Evolutionary conservation across 1,140 invertebrate species (phyloP).

Genomic region (Tetraneura akinire): DNA sequence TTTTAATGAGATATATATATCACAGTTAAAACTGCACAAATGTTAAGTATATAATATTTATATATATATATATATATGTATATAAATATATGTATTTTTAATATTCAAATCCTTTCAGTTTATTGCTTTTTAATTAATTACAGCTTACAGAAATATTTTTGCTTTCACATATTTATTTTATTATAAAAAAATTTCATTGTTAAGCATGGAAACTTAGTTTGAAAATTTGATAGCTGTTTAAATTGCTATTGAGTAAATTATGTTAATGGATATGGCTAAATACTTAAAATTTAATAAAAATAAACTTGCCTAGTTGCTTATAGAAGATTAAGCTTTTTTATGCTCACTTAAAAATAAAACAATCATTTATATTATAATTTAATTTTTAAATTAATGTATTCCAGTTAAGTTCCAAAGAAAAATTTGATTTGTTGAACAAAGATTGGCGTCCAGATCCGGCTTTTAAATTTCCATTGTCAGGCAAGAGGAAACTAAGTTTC

Average conservation of each 20-base stretch:
- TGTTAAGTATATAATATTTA: too few species aligned
- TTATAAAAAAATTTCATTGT: background rate
- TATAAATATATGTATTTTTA: background rate
- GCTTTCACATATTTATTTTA: background rate
- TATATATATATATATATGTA: slow-evolving; percentile 5
- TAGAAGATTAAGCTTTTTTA: slow-evolving; percentile 6
- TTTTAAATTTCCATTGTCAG: slow-evolving; percentile 30
- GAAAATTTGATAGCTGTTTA: slow-evolving; percentile 12
- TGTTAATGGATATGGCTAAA: background rate
- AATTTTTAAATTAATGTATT: background rate
- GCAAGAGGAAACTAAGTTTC: background rate
- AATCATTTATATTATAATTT: background rate
- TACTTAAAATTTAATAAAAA: slow-evolving; percentile 9
- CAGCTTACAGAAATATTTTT: slow-evolving; percentile 13
- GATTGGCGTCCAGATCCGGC: background rate
- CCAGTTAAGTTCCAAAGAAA: slow-evolving; percentile 10
- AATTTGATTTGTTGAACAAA: slow-evolving; percentile 13
- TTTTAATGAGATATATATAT: background rate
- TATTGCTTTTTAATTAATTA: background rate
- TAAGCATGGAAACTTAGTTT: background rate
- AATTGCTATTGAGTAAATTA: slow-evolving; percentile 21
- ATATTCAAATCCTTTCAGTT: background rate
- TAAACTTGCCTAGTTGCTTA: slow-evolving; percentile 1
- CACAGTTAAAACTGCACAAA: slow-evolving; percentile 5
- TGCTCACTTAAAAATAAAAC: slow-evolving; percentile 8